Evolutionary conservation across 2,888 invertebrate species (phyloP).

Genomic region (Lepidochitona cinerea): DNA sequence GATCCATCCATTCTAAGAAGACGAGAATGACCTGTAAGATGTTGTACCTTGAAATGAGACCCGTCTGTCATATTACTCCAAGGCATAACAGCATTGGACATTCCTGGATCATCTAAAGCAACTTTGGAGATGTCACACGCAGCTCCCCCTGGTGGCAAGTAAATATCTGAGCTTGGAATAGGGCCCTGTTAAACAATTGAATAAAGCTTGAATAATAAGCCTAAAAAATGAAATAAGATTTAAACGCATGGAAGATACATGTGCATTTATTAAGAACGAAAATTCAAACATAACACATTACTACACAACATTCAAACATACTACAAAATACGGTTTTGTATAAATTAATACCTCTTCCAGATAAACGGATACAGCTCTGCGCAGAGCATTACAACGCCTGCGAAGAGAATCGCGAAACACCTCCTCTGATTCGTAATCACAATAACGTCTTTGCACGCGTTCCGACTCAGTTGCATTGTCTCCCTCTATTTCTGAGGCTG

Average conservation of each 20-base stretch:
- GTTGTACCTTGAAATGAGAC: constrained; percentile 4
- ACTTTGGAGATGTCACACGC: not conserved
- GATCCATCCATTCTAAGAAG: too few relatives aligned
- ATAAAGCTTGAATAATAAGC: too few relatives aligned
- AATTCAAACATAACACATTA: too few relatives aligned
- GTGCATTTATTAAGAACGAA: too few relatives aligned
- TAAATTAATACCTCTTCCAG: constrained; percentile 15
- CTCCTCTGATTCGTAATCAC: not conserved
- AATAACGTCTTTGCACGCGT: not conserved
- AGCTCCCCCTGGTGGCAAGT: not conserved
- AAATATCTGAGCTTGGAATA: constrained; percentile 3
- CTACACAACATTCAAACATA: too few relatives aligned
- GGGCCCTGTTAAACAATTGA: too few relatives aligned
- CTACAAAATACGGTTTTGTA: too few relatives aligned
- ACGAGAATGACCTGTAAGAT: too few relatives aligned
- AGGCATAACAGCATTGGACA: not conserved
- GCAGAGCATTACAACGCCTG: constrained; percentile 4
- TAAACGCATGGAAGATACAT: too few relatives aligned
- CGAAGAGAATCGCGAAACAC: too few relatives aligned
- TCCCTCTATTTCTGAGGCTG: not conserved
- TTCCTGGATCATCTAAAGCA: not conserved
- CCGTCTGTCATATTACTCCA: constrained; percentile 9
- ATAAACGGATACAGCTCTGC: not conserved
- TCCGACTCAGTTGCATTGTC: not conserved
- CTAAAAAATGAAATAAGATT: too few relatives aligned